Conservation (phyloP, 2,797 vertebrate genomes). For the Leptatherina wallacei region DNA sequence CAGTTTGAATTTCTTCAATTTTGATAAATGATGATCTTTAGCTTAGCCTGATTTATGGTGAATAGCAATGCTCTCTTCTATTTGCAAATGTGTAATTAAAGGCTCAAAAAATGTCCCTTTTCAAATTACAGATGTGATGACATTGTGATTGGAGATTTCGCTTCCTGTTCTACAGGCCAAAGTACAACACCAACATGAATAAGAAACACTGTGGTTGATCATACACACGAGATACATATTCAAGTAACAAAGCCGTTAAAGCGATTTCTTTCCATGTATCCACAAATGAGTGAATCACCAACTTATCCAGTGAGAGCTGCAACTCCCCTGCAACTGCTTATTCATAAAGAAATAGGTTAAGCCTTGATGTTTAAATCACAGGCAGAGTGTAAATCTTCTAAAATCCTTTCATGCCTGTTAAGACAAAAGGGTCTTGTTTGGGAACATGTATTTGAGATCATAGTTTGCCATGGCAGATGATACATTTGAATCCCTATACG, state of each 20-base stretch:
- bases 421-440: conserved; percentile 76
- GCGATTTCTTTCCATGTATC: conserved; percentile 47
- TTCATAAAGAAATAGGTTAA: conserved; percentile 84
- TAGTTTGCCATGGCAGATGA: conserved; percentile 57
- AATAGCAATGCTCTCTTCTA: conserved; percentile 24
- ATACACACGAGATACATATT: conserved; percentile 38
- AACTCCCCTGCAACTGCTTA: conserved; percentile 62
- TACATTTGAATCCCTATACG: conserved; percentile 58
- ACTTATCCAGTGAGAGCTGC: conserved; percentile 61
- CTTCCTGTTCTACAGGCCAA: conserved; percentile 18
- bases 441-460: conserved; percentile 72
- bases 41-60: conserved; percentile 30
- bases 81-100: conserved; percentile 36
- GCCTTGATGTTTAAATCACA: conserved; percentile 84
- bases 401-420: conserved; percentile 79
- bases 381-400: conserved; percentile 74
- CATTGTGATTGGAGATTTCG: conserved; percentile 27
- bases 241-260: conserved; percentile 47
- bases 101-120: conserved; percentile 22
- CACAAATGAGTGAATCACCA: conserved; percentile 76
- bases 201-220: conserved; percentile 23
- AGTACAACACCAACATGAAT: conserved; percentile 33
- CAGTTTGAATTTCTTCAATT: conserved; percentile 14
- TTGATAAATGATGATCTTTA: conserved; percentile 25
- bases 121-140: conserved; percentile 25